Base-by-base conservation (phyloP, 2,113 vertebrate species). In the Anarhynchus alexandrinus region DNA sequence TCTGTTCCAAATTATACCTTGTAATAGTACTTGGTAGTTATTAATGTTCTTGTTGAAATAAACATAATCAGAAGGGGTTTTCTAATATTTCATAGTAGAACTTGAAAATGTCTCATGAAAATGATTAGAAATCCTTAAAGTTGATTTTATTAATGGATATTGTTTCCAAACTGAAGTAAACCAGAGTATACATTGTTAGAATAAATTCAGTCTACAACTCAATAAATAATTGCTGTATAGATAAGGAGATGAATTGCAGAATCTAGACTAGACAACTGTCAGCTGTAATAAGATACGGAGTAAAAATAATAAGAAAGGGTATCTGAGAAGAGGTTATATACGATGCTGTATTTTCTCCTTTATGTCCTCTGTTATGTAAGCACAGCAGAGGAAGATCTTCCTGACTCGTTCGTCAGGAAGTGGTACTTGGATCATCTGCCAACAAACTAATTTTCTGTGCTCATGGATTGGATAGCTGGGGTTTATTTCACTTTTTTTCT, bases 361-460 rank as follows among this genome's bases (percentile, higher is more conserved):
- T 81, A 47, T 96, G 96, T 45, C 95, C 95, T 96, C 87, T 62
- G 64, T 96, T 96, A 96, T 64, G 74, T 97, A 97, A 97, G 93
- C 77, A 25, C 67, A 55, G 8, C 0, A 0, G 87, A 88, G 58
- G 76, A 86, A 93, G 80, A 84, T 92, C 45, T 77, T 87, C n/a
- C 61, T 12, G 67, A 66, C 78, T 81, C n/a, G 40, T 73, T 43
- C 10, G 2, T 89, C 58, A 13, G 84, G 64, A 94, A 85, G 71
- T 47, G 64, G 10, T 57, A 20, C 47, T 83, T 88, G 57, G 72
- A 43, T 93, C n/a, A 26, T 86, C 69, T 74, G 30, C 38, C 36
- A 70, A 16, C 45, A 69, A 70, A 64, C 22, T 54, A 4, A 12
- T 82, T 83, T 82, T 73, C 47, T 64, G 16, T 57, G 36, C 72